Conservation (phyloP, 2,797 vertebrate species). For the Meda fulgida region DNA sequence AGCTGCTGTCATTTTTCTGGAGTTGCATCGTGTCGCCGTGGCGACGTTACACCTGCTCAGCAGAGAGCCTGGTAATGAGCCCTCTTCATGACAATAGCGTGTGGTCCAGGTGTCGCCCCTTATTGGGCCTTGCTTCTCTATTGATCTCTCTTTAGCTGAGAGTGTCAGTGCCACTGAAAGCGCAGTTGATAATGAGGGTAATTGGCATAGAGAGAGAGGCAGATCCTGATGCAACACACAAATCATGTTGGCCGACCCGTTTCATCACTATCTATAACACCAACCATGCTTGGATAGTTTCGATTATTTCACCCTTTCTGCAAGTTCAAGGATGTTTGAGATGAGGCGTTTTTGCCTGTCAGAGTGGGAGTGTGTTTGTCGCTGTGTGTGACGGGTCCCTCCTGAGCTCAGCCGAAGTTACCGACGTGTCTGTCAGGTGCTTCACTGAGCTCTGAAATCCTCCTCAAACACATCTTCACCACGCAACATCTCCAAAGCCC, state of each 20-base stretch:
- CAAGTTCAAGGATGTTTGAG: conserved; percentile 29
- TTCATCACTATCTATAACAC: conserved; percentile 19
- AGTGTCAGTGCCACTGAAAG: conserved; percentile 59
- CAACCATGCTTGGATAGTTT: conserved; percentile 42
- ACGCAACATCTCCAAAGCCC: conserved; percentile 63
- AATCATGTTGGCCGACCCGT: neutral
- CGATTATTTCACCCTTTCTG: conserved; percentile 28
- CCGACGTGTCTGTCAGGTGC: conserved; percentile 68
- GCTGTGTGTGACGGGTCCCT: conserved; percentile 33
- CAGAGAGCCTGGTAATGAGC: conserved; percentile 56
- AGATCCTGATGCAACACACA: conserved; percentile 38
- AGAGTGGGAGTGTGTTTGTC: conserved; percentile 39
- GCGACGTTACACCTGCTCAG: conserved; percentile 53
- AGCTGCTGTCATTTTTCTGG: conserved; percentile 44
- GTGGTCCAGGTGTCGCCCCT: conserved; percentile 59
- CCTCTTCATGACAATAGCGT: conserved; percentile 47
- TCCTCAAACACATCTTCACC: conserved; percentile 54
- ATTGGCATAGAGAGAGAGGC: conserved; percentile 47
- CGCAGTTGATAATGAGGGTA: conserved; percentile 63
- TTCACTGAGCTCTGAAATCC: conserved; percentile 63
- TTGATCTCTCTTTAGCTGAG: conserved; percentile 64
- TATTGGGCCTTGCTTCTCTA: conserved; percentile 51
- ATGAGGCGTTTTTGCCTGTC: conserved; percentile 38
- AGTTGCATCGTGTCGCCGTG: conserved; percentile 37
- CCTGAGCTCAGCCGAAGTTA: conserved; percentile 45